Evolutionary conservation across 1,140 invertebrate genomes (phyloP).

Genomic region (Zaprionus lachaisei): DNA sequence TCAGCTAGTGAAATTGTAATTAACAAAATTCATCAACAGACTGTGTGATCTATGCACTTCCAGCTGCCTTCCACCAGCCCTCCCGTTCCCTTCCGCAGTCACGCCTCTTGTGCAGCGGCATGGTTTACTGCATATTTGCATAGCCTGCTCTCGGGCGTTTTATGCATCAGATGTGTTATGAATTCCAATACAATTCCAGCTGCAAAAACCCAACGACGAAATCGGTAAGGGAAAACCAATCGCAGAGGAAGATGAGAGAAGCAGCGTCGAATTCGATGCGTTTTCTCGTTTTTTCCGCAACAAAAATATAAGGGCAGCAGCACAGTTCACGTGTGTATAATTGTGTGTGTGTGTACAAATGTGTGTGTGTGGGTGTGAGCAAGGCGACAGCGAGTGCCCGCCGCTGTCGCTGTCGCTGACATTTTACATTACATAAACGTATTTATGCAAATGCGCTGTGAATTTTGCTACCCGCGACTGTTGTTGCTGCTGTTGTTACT

Average conservation of each 20-base stretch:
- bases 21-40: constrained; percentile 67
- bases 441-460: constrained; percentile 78
- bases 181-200: constrained; percentile 69
- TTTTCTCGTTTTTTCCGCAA: constrained; percentile 41
- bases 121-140: constrained; percentile 74
- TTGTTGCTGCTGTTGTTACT: constrained; percentile 27
- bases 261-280: constrained; percentile 48
- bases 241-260: background rate
- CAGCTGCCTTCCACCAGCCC: background rate
- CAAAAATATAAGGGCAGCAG: constrained; percentile 35
- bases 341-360: background rate
- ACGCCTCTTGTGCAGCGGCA: constrained; percentile 10
- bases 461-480: constrained; percentile 65
- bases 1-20: constrained; percentile 60
- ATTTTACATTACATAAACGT: constrained; percentile 81
- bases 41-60: constrained; percentile 13
- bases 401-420: constrained; percentile 74
- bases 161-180: constrained; percentile 82
- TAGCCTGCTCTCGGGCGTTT: constrained; percentile 70
- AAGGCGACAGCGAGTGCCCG: constrained; percentile 52
- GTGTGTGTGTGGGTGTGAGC: background rate
- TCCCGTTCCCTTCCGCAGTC: background rate
- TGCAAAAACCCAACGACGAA: constrained; percentile 25
- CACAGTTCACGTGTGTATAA: background rate
- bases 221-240: constrained; percentile 1